A percentile compares a stretch with the other conserved stretches of the same genome.
These are phyloP conservation scores for Endomychus coccineus DNA, from an alignment of 2,888 invertebrate genomes.

Conservation along the genomic window DNA sequence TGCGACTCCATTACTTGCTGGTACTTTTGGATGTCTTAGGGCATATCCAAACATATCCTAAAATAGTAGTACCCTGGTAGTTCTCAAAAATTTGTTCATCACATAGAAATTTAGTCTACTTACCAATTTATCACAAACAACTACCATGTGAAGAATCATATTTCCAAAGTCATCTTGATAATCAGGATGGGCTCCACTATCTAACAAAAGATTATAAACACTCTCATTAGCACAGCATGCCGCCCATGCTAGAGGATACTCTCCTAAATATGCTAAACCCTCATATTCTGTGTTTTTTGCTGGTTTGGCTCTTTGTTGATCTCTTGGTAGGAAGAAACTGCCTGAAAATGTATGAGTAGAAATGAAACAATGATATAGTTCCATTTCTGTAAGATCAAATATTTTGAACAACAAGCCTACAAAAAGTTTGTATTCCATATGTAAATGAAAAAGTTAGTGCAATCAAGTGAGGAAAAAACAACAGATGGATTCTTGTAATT, in stretches of 20 bases:
- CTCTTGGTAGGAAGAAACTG: slow-evolving; percentile 91
- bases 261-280: slow-evolving; percentile 94
- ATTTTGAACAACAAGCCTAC: too few relatives aligned
- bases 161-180: slow-evolving; percentile 95
- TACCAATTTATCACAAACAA: slow-evolving; percentile 94
- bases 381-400: not conserved
- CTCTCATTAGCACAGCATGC: slow-evolving; percentile 96
- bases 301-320: slow-evolving; percentile 77
- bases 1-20: slow-evolving; percentile 85
- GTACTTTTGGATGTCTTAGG: slow-evolving; percentile 84
- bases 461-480: too few relatives aligned
- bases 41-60: slow-evolving; percentile 99
- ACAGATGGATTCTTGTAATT: too few relatives aligned
- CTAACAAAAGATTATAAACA: slow-evolving; percentile 90
- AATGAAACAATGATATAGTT: too few relatives aligned
- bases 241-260: slow-evolving; percentile 95
- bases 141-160: slow-evolving; percentile 99
- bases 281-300: slow-evolving; percentile 86
- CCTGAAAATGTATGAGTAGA: slow-evolving; percentile 46
- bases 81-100: not conserved
- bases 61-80: slow-evolving; percentile 17
- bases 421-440: too few relatives aligned
- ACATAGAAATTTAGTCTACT: slow-evolving; percentile 25
- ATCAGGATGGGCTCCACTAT: slow-evolving; percentile 91
- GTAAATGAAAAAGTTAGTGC: too few relatives aligned